A percentile compares a stretch with the other conserved stretches of the same genome.
Conservation (phyloP, 30 jellyfish, hydroid and myxozoan genomes). For the Aurelia aurita complex sp. Pacific region DNA sequence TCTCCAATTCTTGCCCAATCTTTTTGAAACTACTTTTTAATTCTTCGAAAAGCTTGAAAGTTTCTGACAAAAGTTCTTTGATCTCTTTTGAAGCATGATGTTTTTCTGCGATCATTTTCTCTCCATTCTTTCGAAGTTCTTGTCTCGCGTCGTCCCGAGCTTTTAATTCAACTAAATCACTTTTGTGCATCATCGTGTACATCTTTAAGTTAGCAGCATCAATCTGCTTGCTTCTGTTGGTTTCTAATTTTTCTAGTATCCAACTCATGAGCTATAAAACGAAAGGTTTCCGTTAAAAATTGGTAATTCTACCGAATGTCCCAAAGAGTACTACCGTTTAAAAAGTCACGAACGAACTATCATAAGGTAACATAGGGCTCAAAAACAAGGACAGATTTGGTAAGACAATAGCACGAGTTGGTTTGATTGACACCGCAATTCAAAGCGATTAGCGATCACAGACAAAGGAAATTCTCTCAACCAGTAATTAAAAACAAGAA, state of each 20-base stretch:
- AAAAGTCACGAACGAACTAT: too few species aligned
- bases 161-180: conserved; percentile 47
- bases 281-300: neutral
- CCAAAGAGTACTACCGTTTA: neutral
- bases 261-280: conserved; percentile 23
- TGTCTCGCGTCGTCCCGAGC: conserved; percentile 39
- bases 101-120: conserved; percentile 13
- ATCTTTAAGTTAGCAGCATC: conserved; percentile 16
- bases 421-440: too few species aligned
- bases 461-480: too few species aligned
- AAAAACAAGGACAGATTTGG: too few species aligned
- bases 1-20: conserved; percentile 22
- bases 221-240: conserved; percentile 10
- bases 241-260: conserved; percentile 17
- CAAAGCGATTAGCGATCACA: too few species aligned
- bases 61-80: conserved; percentile 21
- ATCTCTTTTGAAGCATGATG: conserved; percentile 37
- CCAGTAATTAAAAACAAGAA: too few species aligned
- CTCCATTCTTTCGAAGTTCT: conserved; percentile 29
- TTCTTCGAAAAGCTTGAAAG: conserved; percentile 15
- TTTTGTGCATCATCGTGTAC: conserved; percentile 31
- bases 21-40: conserved; percentile 6
- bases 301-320: neutral
- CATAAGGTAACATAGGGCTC: too few species aligned
- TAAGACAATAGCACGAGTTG: too few species aligned